These are phyloP conservation scores for Pontoporia blainvillei DNA, from an alignment of 2,113 vertebrate species.

Conservation along the genomic window DNA sequence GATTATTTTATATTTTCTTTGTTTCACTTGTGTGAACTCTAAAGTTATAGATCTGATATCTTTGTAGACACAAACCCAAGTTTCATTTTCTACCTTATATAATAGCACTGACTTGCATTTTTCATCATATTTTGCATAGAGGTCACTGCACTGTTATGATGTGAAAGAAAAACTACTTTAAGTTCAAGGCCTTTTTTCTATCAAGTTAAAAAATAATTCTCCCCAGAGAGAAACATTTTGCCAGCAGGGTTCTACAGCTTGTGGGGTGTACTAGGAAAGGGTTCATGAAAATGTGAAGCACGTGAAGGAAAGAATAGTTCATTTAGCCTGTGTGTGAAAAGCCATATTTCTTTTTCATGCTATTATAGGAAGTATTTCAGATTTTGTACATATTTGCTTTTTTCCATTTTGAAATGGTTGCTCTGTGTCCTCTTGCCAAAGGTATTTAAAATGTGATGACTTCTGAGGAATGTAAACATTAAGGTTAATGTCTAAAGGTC, in stretches of 20 bases:
- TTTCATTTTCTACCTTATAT: slow-evolving; percentile 33
- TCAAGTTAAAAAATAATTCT: slow-evolving; percentile 46
- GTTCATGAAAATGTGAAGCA: slow-evolving; percentile 9
- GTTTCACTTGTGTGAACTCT: background rate
- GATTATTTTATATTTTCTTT: slow-evolving; percentile 26
- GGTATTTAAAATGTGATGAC: slow-evolving; percentile 59
- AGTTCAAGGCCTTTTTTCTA: slow-evolving; percentile 53
- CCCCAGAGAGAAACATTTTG: slow-evolving; percentile 40
- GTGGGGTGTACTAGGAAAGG: background rate
- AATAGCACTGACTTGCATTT: slow-evolving; percentile 11
- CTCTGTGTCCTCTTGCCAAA: slow-evolving; percentile 44
- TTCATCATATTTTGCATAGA: slow-evolving; percentile 64
- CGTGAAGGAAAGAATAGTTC: slow-evolving; percentile 20
- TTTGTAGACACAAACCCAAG: background rate
- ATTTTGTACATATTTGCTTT: slow-evolving; percentile 44
- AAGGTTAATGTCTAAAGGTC: slow-evolving; percentile 67
- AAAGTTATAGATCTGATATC: background rate
- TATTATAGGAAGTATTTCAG: background rate
- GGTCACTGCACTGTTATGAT: slow-evolving; percentile 36
- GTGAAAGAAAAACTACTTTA: slow-evolving; percentile 54
- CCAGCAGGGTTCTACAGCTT: slow-evolving; percentile 22
- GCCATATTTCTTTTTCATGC: slow-evolving; percentile 10
- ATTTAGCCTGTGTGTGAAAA: slow-evolving; percentile 33
- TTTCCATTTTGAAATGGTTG: slow-evolving; percentile 47
- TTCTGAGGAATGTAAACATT: slow-evolving; percentile 72